Conservation (phyloP, 2,113 vertebrate species). For the Tyto alba region DNA sequence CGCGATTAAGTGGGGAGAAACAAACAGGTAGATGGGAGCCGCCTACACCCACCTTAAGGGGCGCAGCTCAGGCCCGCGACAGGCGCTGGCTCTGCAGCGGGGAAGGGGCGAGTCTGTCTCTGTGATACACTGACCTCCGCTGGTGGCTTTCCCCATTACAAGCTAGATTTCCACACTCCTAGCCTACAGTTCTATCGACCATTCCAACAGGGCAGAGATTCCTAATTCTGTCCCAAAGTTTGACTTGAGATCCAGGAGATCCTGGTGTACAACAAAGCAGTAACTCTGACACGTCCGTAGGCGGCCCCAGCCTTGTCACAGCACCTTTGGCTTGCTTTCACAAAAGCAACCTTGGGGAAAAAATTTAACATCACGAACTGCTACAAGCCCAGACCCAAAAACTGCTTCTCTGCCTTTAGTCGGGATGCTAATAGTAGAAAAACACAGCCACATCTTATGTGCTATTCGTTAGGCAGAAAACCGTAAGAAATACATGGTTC, state of each 20-base stretch:
- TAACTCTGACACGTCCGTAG: background rate
- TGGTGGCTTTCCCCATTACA: background rate
- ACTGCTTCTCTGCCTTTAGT: background rate
- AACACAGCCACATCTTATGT: background rate
- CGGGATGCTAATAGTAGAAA: background rate
- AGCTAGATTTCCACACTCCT: background rate
- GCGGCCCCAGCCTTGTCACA: background rate
- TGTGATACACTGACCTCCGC: slow-evolving; percentile 34
- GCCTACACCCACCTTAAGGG: rapidly evolving
- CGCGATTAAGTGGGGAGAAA: too few relatives aligned
- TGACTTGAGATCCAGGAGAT: background rate
- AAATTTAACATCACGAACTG: background rate
- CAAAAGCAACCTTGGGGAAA: background rate
- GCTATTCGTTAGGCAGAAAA: background rate
- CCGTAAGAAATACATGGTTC: rapidly evolving
- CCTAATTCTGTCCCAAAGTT: background rate
- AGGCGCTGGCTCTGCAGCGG: too few relatives aligned
- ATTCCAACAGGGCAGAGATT: background rate
- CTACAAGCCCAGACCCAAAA: background rate
- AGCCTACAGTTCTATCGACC: background rate
- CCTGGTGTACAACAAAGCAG: background rate
- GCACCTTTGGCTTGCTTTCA: background rate
- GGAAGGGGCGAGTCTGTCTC: background rate
- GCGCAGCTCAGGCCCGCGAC: rapidly evolving
- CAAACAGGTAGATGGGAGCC: rapidly evolving